Conservation (phyloP, 2,113 vertebrate genomes). For the Macroglossus sobrinus region DNA sequence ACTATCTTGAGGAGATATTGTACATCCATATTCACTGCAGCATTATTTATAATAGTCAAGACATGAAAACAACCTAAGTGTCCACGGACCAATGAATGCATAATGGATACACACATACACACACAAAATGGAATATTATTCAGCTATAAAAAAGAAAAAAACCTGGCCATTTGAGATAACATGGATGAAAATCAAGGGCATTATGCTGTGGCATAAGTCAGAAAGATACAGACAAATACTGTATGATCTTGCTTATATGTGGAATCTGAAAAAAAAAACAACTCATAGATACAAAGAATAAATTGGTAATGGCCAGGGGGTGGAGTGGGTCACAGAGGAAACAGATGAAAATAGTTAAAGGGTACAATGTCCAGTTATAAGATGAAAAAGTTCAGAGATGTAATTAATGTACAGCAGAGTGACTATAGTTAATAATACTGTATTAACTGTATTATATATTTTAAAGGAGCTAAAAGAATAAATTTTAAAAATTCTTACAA, state of each 20-base stretch:
- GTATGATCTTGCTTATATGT: not conserved
- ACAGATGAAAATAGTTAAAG: not conserved
- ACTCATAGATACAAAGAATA: not conserved
- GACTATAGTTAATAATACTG: not conserved
- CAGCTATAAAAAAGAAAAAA: not conserved
- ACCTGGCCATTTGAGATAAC: not conserved
- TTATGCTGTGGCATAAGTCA: not conserved
- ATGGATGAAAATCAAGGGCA: not conserved
- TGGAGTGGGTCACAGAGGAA: not conserved
- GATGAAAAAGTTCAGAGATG: not conserved
- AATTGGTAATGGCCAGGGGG: not conserved
- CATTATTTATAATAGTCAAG: not conserved
- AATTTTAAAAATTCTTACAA: no score
- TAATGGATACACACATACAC: not conserved
- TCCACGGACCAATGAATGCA: not conserved
- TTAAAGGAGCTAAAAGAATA: no score
- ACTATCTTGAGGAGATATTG: not conserved
- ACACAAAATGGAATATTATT: not conserved
- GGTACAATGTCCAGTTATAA: not conserved
- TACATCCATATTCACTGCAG: not conserved
- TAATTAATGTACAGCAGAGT: not conserved
- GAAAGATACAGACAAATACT: not conserved
- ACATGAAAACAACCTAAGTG: not conserved
- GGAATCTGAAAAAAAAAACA: not conserved
- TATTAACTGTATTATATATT: no score